Conservation (phyloP, 2,888 invertebrate species). For the Campoplex capitator region DNA sequence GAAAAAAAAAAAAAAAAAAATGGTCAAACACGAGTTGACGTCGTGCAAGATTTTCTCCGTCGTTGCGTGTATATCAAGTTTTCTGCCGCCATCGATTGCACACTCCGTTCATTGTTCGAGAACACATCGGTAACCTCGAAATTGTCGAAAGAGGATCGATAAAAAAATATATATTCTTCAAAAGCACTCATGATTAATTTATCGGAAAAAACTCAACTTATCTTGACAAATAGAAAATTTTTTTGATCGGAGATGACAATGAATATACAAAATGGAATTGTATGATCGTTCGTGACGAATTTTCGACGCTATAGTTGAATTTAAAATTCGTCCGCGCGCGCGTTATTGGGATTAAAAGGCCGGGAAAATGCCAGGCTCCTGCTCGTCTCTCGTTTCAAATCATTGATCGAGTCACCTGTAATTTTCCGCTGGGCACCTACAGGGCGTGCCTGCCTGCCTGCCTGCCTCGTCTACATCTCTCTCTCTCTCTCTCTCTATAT, state of each 20-base stretch:
- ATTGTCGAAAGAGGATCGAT: not conserved
- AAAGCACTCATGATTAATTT: not conserved
- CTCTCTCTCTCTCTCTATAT: too few relatives aligned
- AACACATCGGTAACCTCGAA: conserved; percentile 48
- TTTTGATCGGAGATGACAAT: too few relatives aligned
- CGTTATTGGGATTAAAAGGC: conserved; percentile 25
- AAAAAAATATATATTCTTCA: not conserved
- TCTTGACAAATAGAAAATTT: too few relatives aligned
- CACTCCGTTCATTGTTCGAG: conserved; percentile 27
- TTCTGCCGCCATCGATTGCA: not conserved
- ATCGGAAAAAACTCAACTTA: not conserved
- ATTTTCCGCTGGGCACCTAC: conserved; percentile 66
- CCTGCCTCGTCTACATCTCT: not conserved
- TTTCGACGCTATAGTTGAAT: not conserved
- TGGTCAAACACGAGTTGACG: not conserved
- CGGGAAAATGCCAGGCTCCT: conserved; percentile 31
- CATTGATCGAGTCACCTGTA: conserved; percentile 70
- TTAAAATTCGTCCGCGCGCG: not conserved
- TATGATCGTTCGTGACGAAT: not conserved
- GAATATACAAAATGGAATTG: too few relatives aligned
- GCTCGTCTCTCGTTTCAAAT: conserved; percentile 61
- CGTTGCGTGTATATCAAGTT: not conserved
- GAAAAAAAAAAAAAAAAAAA: not conserved
- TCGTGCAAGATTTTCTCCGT: not conserved
- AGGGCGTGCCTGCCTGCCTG: conserved; percentile 60